A percentile compares a stretch with the other conserved stretches of the same genome.
Evolutionary conservation across 1,140 invertebrate genomes (phyloP).

Genomic region (Procambarus virginalis): DNA sequence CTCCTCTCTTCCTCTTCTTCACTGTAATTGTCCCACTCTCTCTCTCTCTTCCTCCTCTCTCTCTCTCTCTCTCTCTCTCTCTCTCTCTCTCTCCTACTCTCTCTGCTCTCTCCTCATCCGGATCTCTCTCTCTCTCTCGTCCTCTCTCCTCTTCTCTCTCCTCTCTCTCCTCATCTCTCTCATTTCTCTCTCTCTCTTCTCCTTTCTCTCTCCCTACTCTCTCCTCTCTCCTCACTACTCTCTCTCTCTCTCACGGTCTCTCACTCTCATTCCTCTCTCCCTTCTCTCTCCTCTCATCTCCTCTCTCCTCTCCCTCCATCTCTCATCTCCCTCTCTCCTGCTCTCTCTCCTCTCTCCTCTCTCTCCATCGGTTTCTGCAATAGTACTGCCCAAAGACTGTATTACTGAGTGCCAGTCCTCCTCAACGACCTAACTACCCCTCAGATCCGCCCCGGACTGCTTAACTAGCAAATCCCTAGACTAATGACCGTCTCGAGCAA

Average conservation of each 20-base stretch:
- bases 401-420: too few species aligned
- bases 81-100: too few species aligned
- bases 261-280: too few species aligned
- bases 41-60: not conserved
- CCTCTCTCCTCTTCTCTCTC: not conserved
- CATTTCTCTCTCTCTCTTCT: not conserved
- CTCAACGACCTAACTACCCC: too few species aligned
- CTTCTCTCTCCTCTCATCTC: not conserved
- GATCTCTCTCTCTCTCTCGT: too few species aligned
- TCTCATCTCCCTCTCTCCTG: not conserved
- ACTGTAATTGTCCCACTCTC: too few species aligned
- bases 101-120: too few species aligned
- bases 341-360: too few species aligned
- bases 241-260: not conserved
- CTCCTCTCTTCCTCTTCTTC: too few species aligned
- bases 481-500: too few species aligned
- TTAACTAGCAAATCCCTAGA: too few species aligned
- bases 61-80: not conserved
- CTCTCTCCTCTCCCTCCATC: not conserved
- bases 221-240: not conserved
- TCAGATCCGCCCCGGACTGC: too few species aligned
- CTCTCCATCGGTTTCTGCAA: not conserved
- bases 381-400: not conserved
- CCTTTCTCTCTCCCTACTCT: not conserved
- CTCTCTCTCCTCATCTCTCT: not conserved